Evolutionary conservation across 2,113 vertebrate species (phyloP), one percentile per base, ranked within the genome.

Genomic region (Lophius piscatorius): DNA sequence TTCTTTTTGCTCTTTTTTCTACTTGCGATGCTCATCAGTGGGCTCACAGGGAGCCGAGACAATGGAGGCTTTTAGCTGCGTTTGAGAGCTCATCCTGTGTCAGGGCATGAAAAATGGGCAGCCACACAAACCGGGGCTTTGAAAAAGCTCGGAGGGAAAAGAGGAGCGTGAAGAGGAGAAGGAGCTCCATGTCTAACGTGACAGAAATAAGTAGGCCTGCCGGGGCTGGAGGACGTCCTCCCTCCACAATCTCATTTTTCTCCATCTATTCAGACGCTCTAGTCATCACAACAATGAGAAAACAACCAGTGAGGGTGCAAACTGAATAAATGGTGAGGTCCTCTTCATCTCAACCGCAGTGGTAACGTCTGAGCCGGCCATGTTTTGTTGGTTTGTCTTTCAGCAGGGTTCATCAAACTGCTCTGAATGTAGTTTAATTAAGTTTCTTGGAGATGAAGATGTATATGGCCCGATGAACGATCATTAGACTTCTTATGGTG

Each of bases 61-160:
- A 93, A 93, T 90, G 87, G 22, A 17, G 31, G 23, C 74, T 85
- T 79, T 92, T 90, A 92, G 84, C 81, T 3, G 58, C 57, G 61
- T 63, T 65, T 63, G 46, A 71, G 77, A 60, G 62, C 76, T 91
- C 56, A 73, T 76, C 84, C 83, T 82, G 17, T 68, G 87, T 88
- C 74, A 38, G 78, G 70, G 84, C 78, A 86, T 81, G 89, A 81
- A 85, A 87, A 86, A 82, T 83, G 87, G 81, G 68, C 88, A 83
- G 60, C 48, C 26, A 63, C 87, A 93, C 89, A 93, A 92, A 90
- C 81, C 82, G 82, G 76, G 68, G 63, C 86, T 88, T 92, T 92
- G 88, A 92, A 40, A n/a, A 9, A 0, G n/a, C 63, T 0, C 51
- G 33, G 49, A 31, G 35, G 26, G 31, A 9, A 29, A 29, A 14